Conservation (phyloP, 2,113 vertebrate genomes). For the Lagopus muta region DNA sequence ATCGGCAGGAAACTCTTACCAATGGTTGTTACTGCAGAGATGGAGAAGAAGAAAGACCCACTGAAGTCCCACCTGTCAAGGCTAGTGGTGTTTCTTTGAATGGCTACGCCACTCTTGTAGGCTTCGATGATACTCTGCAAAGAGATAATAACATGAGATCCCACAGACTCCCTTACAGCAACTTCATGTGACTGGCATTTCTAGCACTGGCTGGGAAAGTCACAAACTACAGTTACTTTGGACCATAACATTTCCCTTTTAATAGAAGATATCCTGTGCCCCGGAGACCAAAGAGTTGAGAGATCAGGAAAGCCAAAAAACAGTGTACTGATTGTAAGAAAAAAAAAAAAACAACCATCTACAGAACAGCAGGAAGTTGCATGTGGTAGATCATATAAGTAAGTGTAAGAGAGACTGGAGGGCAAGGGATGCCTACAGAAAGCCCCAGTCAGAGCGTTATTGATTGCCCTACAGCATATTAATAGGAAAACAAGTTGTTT, state of each 20-base stretch:
- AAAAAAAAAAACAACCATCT: not conserved
- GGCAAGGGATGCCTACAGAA: not conserved
- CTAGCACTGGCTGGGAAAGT: not conserved
- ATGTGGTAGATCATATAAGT: not conserved
- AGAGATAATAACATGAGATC: not conserved
- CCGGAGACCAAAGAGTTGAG: not conserved
- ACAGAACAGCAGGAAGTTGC: not conserved
- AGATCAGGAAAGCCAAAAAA: not conserved
- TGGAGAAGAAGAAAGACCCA: conserved; percentile 92
- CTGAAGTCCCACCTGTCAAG: conserved; percentile 89
- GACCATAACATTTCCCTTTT: not conserved
- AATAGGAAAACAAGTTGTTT: not conserved
- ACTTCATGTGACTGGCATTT: not conserved
- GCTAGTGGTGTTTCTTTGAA: conserved; percentile 80
- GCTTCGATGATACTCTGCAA: conserved; percentile 79
- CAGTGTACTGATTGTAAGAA: not conserved
- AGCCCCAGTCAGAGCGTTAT: not conserved
- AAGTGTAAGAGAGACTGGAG: not conserved
- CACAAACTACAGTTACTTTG: not conserved
- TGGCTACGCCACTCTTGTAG: conserved; percentile 80
- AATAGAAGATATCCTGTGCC: not conserved
- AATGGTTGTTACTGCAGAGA: conserved; percentile 91
- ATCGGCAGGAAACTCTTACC: conserved; percentile 72
- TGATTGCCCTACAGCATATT: not conserved
- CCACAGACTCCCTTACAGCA: not conserved